Evolutionary conservation across 2,113 vertebrate species (phyloP).

Genomic region (Mormyrus iriodes): DNA sequence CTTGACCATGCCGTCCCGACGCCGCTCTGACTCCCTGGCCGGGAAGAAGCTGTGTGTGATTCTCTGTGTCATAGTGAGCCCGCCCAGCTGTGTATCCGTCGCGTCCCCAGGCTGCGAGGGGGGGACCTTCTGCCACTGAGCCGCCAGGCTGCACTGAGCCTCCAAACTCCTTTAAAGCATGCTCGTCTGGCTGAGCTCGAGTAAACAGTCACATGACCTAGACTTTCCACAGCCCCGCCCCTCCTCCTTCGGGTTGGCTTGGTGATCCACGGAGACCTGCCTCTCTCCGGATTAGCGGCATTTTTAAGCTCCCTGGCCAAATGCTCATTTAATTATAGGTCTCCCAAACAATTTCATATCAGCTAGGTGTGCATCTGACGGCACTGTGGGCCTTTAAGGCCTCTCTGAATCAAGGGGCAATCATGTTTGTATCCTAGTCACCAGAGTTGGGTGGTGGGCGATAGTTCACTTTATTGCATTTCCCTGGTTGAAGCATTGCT

Average conservation of each 20-base stretch:
- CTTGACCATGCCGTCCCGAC: constrained; percentile 65
- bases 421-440: neutral
- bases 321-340: constrained; percentile 28
- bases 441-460: neutral
- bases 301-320: constrained; percentile 25
- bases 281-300: constrained; percentile 29
- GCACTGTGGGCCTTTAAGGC: neutral
- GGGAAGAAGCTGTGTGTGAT: constrained; percentile 46
- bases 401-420: neutral
- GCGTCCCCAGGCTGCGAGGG: neutral
- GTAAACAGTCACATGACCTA: constrained; percentile 50
- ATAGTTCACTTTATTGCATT: neutral
- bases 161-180: constrained; percentile 38
- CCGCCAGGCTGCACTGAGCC: neutral
- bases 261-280: constrained; percentile 11
- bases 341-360: constrained; percentile 14
- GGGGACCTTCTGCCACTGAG: constrained; percentile 34
- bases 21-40: constrained; percentile 54
- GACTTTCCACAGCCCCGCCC: constrained; percentile 39
- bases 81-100: constrained; percentile 38
- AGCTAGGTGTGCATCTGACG: neutral
- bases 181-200: constrained; percentile 34
- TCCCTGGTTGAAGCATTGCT: neutral
- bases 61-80: constrained; percentile 57
- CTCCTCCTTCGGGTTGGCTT: neutral